These are phyloP conservation scores for Spongilla lacustris DNA, from an alignment of 37 sponge, comb jelly and placozoan species.

Conservation along the genomic window DNA sequence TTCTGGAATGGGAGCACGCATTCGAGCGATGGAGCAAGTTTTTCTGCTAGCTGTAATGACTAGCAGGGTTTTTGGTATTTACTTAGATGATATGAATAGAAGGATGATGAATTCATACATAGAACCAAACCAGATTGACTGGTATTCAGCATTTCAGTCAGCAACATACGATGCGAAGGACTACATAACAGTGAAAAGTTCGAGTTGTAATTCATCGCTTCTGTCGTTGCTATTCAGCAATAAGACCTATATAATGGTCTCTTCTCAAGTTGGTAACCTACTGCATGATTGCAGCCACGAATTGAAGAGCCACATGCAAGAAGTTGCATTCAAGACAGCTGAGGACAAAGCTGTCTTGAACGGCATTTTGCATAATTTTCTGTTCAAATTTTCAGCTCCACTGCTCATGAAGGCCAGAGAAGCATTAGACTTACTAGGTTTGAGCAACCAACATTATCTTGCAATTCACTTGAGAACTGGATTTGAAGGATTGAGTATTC, in stretches of 20 bases:
- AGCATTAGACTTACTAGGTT: background rate
- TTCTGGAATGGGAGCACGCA: background rate
- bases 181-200: background rate
- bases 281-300: background rate
- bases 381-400: background rate
- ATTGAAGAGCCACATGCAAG: background rate
- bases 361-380: background rate
- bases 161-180: background rate
- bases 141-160: background rate
- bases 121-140: background rate
- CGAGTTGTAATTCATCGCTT: background rate
- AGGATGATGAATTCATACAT: background rate
- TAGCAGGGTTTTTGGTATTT: background rate
- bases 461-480: background rate
- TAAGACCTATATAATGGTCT: background rate
- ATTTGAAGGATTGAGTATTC: background rate
- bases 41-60: background rate
- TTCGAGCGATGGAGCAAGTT: background rate
- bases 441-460: background rate
- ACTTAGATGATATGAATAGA: background rate
- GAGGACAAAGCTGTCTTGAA: background rate
- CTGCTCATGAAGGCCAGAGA: background rate
- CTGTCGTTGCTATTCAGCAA: background rate
- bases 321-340: background rate
- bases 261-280: background rate